Conservation (phyloP, 1,140 invertebrate genomes). For the Plectrocnemia conspersa region DNA sequence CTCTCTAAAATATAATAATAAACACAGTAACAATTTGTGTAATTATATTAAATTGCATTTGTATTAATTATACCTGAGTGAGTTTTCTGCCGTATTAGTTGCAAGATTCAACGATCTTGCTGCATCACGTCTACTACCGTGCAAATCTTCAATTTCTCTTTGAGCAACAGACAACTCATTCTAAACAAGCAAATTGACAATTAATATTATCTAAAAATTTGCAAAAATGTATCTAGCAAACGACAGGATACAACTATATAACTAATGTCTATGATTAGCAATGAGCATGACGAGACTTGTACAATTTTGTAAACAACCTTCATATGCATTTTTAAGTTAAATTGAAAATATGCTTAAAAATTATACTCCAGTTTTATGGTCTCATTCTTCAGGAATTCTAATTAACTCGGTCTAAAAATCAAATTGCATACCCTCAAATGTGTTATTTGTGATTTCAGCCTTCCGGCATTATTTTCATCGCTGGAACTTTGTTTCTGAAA, state of each 20-base stretch:
- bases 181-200: constrained; percentile 29
- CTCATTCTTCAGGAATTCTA: neutral
- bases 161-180: constrained; percentile 39
- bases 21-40: neutral
- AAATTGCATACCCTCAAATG: constrained; percentile 40
- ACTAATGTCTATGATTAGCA: too few relatives aligned
- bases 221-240: too few relatives aligned
- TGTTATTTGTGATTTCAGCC: constrained; percentile 42
- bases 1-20: constrained; percentile 38
- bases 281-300: too few relatives aligned
- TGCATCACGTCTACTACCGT: constrained; percentile 35
- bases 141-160: constrained; percentile 35
- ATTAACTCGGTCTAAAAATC: neutral
- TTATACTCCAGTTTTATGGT: too few relatives aligned
- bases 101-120: constrained; percentile 40
- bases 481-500: constrained; percentile 37
- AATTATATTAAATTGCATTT: neutral
- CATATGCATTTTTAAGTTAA: too few relatives aligned
- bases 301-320: too few relatives aligned
- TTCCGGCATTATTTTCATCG: constrained; percentile 37
- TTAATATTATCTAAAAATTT: too few relatives aligned
- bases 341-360: too few relatives aligned
- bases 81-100: constrained; percentile 40
- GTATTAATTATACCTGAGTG: constrained; percentile 39
- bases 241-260: too few relatives aligned